Base-by-base conservation (phyloP, 2,797 vertebrate species). In the Picus viridis region DNA sequence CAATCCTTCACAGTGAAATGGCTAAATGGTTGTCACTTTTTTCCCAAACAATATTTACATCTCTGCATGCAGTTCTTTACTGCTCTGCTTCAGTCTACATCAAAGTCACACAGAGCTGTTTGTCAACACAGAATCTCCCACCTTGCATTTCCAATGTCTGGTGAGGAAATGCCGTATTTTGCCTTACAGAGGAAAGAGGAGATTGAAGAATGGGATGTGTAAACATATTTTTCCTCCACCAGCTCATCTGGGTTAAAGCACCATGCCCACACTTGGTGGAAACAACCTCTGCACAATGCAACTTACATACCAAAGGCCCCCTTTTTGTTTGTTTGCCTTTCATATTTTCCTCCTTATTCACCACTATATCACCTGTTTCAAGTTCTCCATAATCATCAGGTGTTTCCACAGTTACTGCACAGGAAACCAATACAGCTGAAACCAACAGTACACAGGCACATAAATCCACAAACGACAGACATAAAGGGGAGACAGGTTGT, bases 311-410 rank as follows among this genome's bases (percentile, higher is more conserved):
- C 30, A 43, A 26, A 63, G n/a, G 58, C 43, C 77, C 29, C 3
- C 9, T 53, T 83, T 64, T 8, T 36, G 15, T 34, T 67, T 39
- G 26, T 51, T 76, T 62, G 27, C n/a, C 41, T 80, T 80, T 47
- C 16, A 7, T 34, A 32, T 53, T 77, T 69, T 77, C 58, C 32
- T 75, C 32, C 45, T 80, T 59, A 62, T 51, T 77, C 32, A 34
- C 23, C 2, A 29, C 10, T 17, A 5, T 6, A 26, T 43, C 47
- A 71, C 45, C 41, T 2, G 51, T n/a, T 58, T 67, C 58, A 36
- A 1, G 0, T 49, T 54, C 51, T 76, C 58, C 2, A 2, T 11
- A 49, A 77, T 14, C 18, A 16, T 2, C 68, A 67, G 0, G 0
- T 16, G 51, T 24, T 62, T 72, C 56, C 75, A 54, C 27, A 56